phyloP scores from a whole-genome alignment of 2,113 vertebrate species.

The Passer montanus region DNA sequence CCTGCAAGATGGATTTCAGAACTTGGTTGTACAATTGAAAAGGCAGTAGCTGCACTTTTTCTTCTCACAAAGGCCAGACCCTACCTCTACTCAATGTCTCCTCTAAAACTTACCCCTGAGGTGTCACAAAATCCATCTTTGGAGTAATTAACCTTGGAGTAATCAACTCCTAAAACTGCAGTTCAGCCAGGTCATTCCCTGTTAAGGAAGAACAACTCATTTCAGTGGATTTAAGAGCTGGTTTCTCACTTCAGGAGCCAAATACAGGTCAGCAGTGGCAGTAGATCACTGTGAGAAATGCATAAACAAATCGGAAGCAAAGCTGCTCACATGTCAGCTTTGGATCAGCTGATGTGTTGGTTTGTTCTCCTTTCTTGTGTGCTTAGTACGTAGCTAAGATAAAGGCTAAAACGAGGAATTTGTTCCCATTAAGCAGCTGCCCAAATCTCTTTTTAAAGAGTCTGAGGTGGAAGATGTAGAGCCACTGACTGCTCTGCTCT shows the following conservation, averaged over 20 bases:
- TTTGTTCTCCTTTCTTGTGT: background rate
- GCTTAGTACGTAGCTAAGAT: background rate
- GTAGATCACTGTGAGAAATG: background rate
- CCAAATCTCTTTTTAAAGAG: background rate
- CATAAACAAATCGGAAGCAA: rapidly evolving
- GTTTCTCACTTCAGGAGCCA: background rate
- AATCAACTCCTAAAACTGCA: background rate
- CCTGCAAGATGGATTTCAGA: background rate
- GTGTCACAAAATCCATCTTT: background rate
- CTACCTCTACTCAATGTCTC: background rate
- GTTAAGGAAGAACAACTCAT: background rate
- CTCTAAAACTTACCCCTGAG: background rate
- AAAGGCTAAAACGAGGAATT: background rate
- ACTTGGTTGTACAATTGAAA: background rate
- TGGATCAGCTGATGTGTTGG: background rate
- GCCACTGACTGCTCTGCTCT: background rate
- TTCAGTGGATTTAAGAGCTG: background rate
- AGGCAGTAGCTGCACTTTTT: background rate
- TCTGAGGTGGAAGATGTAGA: background rate
- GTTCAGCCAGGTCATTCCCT: background rate
- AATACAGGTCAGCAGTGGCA: background rate
- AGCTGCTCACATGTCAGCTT: background rate
- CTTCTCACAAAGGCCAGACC: background rate
- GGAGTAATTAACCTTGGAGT: background rate
- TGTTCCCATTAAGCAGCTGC: background rate